Base-by-base conservation (phyloP, 2,888 invertebrate genomes). In the Phengaris arion region DNA sequence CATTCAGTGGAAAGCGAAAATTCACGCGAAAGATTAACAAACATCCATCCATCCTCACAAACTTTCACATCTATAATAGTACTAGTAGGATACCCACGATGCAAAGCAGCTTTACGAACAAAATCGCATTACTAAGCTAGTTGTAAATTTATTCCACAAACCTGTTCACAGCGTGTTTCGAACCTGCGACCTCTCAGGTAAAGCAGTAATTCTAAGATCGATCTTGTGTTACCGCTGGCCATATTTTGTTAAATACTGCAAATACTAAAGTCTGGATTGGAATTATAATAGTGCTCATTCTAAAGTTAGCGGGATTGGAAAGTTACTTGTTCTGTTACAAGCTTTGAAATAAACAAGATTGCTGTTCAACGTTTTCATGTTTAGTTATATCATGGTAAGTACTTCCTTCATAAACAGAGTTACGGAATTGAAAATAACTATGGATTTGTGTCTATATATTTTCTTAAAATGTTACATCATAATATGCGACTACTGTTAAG, bases 281-380 rank as follows among this genome's bases (percentile, higher is more conserved):
- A 64, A 64, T 64, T 64, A 64, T 64, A 64, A 64, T 64, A 64
- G 22, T 64, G 35, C 59, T 64, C n/a, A 15, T 57, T 57, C 57
- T 15, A 57, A n/a, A 57, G 55, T 57, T 15, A 22, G 59, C 59
- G 59, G 59, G 22, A 59, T 64, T 64, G 64, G 64, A 64, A 64
- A 64, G 64, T 64, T 64, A 15, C 10, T 52, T 10, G 52, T 52
- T 52, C 0, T 52, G 9, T 10, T 64, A 15, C 59, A 22, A 64
- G 35, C 35, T 64, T 35, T 12, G 64, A 12, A 64, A 64, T 64
- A 35, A 64, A 64, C 12, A 59, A 59, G 59, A 22, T 22, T 22
- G 59, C 15, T 48, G 9, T 35, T 35, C 52, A 52, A 52, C 52
- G 52, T 52, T 52, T 13, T 35, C 35, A 22, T 59, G 59, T 59